Conservation (phyloP, 1,140 invertebrate species). For the Panagrolaimus sp. region DNA sequence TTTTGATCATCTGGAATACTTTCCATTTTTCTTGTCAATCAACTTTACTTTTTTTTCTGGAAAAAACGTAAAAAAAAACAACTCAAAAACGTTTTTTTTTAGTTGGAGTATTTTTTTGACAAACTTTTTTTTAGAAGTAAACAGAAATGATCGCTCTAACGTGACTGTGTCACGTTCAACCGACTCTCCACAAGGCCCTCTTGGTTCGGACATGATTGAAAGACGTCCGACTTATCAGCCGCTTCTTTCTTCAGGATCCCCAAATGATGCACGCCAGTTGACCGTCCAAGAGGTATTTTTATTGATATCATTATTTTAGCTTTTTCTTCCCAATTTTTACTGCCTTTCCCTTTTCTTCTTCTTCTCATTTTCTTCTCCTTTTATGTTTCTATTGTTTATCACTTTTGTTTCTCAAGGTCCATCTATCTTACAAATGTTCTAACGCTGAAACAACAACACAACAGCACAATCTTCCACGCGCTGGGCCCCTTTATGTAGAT, state of each 20-base stretch:
- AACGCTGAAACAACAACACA: constrained; percentile 5
- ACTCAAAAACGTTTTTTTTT: not conserved
- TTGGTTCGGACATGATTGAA: constrained; percentile 31
- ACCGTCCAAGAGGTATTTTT: constrained; percentile 19
- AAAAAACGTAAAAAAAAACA: not conserved
- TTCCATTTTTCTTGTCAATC: not conserved
- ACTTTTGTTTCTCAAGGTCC: not conserved
- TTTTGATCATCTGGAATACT: not conserved
- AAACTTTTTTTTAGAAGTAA: not conserved
- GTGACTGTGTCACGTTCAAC: constrained; percentile 5
- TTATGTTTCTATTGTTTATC: too few relatives aligned
- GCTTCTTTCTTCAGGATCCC: constrained; percentile 10
- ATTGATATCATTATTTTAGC: too few relatives aligned
- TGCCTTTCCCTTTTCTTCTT: too few relatives aligned
- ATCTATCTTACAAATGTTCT: constrained; percentile 13
- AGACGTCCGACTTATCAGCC: constrained; percentile 22
- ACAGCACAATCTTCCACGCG: constrained; percentile 1
- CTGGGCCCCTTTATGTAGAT: constrained; percentile 7
- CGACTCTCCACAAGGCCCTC: constrained; percentile 15
- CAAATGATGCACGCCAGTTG: constrained; percentile 4
- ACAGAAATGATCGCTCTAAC: constrained; percentile 1
- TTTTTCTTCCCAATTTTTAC: too few relatives aligned
- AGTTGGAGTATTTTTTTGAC: not conserved
- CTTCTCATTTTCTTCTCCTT: too few relatives aligned
- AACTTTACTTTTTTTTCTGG: not conserved